phyloP scores from a whole-genome alignment of 2,113 vertebrate species.

The Xiphorhynchus elegans region DNA sequence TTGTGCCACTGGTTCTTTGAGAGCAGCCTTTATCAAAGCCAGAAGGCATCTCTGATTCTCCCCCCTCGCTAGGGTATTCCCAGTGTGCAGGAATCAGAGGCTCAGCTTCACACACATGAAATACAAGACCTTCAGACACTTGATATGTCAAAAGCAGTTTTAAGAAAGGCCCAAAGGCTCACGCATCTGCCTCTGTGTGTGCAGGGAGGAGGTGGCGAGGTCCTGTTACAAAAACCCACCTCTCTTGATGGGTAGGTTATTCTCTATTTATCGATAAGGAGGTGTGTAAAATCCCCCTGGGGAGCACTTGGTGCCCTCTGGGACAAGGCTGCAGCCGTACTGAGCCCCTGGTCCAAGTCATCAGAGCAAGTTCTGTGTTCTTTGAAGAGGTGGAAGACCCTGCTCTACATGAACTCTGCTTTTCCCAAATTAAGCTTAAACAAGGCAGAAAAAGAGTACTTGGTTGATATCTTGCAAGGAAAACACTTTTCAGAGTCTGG shows the following conservation, averaged over 20 bases:
- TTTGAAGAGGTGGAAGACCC: not conserved
- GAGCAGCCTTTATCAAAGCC: not conserved
- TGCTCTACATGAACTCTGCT: not conserved
- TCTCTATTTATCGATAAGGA: not conserved
- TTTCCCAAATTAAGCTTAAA: not conserved
- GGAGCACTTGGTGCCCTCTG: not conserved
- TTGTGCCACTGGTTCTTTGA: not conserved
- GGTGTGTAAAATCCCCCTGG: not conserved
- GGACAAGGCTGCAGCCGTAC: not conserved
- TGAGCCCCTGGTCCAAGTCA: not conserved
- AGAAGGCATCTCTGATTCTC: not conserved
- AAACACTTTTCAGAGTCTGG: not conserved
- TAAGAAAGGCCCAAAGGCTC: not conserved
- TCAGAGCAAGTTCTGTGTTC: not conserved
- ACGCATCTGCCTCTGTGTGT: not conserved
- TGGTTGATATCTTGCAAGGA: not conserved
- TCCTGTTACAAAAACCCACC: not conserved
- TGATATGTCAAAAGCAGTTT: not conserved
- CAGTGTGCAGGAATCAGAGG: not conserved
- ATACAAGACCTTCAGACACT: not conserved
- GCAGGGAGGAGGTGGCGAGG: rapidly evolving
- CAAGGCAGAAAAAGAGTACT: not conserved
- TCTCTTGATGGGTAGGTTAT: not conserved
- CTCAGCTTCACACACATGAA: not conserved
- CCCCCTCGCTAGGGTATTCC: not conserved